Percentiles rank a stretch among this genome's conserved stretches.
phyloP scores from a whole-genome alignment of 1,140 invertebrate species.

The Branchinecta lindahli region DNA sequence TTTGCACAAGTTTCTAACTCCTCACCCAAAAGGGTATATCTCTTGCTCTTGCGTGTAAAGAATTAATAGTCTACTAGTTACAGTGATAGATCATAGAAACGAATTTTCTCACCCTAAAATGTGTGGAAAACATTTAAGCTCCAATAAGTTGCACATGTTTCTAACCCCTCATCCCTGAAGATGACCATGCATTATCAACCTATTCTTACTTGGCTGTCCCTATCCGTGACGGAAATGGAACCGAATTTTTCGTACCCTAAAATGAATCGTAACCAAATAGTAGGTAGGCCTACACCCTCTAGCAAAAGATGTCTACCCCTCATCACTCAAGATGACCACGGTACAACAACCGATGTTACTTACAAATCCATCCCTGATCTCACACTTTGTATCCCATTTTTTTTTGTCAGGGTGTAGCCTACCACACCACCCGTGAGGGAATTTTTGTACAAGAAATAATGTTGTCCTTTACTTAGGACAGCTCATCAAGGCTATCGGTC shows the following conservation, averaged over 20 bases:
- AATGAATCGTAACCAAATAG: neutral
- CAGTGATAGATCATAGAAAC: too few relatives aligned
- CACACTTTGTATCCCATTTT: neutral
- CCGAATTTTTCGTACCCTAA: constrained; percentile 5
- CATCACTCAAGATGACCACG: neutral
- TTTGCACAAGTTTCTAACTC: too few relatives aligned
- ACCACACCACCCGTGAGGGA: too few relatives aligned
- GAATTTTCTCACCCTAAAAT: too few relatives aligned
- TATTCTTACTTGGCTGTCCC: neutral
- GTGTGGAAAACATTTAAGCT: too few relatives aligned
- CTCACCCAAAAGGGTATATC: too few relatives aligned
- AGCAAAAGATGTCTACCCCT: neutral
- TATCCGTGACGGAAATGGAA: neutral
- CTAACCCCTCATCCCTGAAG: neutral
- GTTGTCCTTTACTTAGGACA: too few relatives aligned
- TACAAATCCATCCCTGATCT: constrained; percentile 1
- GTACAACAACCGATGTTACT: neutral
- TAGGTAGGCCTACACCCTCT: neutral
- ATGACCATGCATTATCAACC: neutral
- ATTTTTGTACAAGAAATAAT: too few relatives aligned
- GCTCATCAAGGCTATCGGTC: too few relatives aligned
- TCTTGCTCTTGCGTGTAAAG: too few relatives aligned
- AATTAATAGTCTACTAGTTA: too few relatives aligned
- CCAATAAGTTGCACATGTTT: neutral
- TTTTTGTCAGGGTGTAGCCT: neutral